Conservation (phyloP, 2,888 invertebrate genomes). For the Phortica magna region DNA sequence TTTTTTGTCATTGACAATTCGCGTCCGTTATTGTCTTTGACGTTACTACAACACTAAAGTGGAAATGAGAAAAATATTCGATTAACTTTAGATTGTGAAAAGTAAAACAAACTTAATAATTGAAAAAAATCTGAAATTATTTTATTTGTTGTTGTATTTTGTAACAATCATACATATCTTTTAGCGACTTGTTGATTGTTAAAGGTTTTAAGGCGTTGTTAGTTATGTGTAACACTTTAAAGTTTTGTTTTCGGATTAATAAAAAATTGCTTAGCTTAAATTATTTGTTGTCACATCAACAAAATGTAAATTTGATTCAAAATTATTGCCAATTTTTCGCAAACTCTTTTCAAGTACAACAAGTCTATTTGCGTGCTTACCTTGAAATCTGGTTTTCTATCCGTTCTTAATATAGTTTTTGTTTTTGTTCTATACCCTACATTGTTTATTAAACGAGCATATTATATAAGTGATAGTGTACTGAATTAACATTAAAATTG, state of each 20-base stretch:
- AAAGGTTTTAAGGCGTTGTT: constrained; percentile 35
- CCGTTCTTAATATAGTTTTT: constrained; percentile 49
- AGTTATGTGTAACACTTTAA: no score
- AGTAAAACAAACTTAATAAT: not conserved
- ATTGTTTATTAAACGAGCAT: constrained; percentile 16
- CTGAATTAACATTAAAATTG: no score
- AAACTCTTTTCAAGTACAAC: constrained; percentile 62
- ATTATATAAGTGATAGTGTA: constrained; percentile 40
- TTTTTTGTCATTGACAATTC: constrained; percentile 55
- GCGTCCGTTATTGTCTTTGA: constrained; percentile 54
- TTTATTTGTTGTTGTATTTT: constrained; percentile 30
- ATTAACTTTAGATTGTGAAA: constrained; percentile 51
- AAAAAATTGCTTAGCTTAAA: no score
- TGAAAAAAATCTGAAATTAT: constrained; percentile 18
- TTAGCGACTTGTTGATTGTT: no score
- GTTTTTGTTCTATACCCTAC: constrained; percentile 29
- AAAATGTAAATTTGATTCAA: constrained; percentile 59
- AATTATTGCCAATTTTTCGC: constrained; percentile 12
- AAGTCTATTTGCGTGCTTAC: constrained; percentile 73
- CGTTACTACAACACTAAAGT: not conserved
- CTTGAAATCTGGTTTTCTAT: constrained; percentile 72
- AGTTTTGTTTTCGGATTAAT: not conserved
- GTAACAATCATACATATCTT: constrained; percentile 10
- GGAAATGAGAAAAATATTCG: constrained; percentile 49
- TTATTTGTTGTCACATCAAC: constrained; percentile 47